Percentiles rank a stretch among this genome's conserved stretches.
Conservation (phyloP, 2,888 invertebrate genomes). For the Nomada lathburiana region DNA sequence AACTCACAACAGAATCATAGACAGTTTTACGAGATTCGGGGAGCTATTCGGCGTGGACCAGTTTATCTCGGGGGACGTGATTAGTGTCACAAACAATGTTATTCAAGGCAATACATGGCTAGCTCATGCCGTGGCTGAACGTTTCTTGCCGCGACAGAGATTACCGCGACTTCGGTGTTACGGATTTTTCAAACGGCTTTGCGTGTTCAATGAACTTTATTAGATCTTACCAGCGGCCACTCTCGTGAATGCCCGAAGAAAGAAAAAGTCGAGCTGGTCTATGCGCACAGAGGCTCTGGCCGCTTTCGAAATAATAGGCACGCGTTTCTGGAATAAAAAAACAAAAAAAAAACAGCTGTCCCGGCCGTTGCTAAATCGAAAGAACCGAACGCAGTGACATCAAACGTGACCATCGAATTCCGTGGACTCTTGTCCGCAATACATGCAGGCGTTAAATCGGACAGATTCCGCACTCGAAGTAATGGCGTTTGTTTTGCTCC, state of each 20-base stretch:
- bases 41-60: not conserved
- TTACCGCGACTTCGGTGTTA: not conserved
- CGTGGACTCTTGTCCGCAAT: not conserved
- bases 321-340: conserved; percentile 56
- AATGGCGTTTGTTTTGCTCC: conserved; percentile 17
- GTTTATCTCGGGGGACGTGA: conserved; percentile 12
- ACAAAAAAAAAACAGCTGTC: conserved; percentile 45
- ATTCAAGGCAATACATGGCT: conserved; percentile 28
- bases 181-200: conserved; percentile 7
- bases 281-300: conserved; percentile 28
- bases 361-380: conserved; percentile 44
- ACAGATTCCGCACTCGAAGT: conserved; percentile 2
- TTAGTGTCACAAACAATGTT: conserved; percentile 16
- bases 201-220: conserved; percentile 40
- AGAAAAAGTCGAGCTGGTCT: conserved; percentile 45
- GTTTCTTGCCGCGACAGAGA: conserved; percentile 28
- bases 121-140: not conserved
- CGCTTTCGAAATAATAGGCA: conserved; percentile 56
- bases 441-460: conserved; percentile 11
- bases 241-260: conserved; percentile 25
- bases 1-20: conserved; percentile 13
- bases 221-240: not conserved
- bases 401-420: conserved; percentile 45
- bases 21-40: conserved; percentile 48
- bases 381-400: conserved; percentile 45